Evolutionary conservation across 2,113 vertebrate species (phyloP).

Genomic region (Istiophorus platypterus): DNA sequence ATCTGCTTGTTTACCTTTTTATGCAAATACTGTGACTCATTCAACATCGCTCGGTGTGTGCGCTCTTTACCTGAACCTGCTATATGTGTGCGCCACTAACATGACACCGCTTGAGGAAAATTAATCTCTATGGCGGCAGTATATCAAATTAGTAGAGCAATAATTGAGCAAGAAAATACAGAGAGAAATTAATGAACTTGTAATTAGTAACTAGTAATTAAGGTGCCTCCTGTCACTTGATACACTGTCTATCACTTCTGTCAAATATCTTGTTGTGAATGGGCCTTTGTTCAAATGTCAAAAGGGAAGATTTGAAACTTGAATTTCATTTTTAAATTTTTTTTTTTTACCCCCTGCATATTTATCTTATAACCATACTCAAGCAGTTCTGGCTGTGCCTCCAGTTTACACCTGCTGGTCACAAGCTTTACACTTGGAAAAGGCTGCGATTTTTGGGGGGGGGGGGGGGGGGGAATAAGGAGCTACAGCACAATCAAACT

Average conservation of each 20-base stretch:
- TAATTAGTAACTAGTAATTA: background rate
- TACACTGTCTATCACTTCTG: background rate
- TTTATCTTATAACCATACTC: background rate
- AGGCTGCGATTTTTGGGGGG: background rate
- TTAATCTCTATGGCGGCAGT: background rate
- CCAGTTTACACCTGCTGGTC: background rate
- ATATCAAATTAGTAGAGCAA: background rate
- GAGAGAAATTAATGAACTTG: too few relatives aligned
- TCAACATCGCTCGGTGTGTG: background rate
- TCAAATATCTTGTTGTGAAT: background rate
- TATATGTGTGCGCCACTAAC: background rate
- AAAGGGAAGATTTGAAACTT: background rate
- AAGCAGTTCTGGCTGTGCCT: background rate
- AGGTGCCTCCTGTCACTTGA: background rate
- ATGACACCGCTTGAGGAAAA: too few relatives aligned
- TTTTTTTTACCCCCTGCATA: too few relatives aligned
- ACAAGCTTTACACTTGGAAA: background rate
- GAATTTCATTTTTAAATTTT: background rate
- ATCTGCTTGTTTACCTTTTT: slow-evolving; percentile 2
- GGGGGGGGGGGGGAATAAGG: too few relatives aligned
- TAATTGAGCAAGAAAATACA: too few relatives aligned
- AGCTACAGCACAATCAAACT: background rate
- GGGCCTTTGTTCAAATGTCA: background rate
- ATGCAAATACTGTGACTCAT: background rate
- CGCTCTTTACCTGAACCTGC: background rate